These are phyloP conservation scores for Emydoidea blandingii DNA, from an alignment of 2,797 vertebrate genomes.

Conservation along the genomic window DNA sequence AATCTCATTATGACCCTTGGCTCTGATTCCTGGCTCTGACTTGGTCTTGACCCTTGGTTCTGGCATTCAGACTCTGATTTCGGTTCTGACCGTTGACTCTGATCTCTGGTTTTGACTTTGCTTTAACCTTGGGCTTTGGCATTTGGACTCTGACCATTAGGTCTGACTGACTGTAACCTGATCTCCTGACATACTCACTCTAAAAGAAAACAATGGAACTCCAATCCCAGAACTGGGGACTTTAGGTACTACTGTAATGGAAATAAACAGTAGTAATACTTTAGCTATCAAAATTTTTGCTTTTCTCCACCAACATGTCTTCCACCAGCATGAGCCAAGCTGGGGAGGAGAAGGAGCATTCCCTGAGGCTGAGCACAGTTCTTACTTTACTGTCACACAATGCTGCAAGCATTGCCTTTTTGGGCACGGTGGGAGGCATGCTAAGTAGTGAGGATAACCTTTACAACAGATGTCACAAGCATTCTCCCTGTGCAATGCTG, in stretches of 20 bases:
- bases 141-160: no score
- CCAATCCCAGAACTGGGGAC: not conserved
- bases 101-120: no score
- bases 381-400: no score
- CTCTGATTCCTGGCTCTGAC: no score
- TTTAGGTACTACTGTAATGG: not conserved
- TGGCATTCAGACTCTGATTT: no score
- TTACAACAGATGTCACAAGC: not conserved
- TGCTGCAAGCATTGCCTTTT: fast-evolving
- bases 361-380: not conserved
- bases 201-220: not conserved
- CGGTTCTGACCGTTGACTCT: no score
- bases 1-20: no score
- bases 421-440: fast-evolving
- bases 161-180: no score
- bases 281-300: not conserved
- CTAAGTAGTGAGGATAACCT: not conserved
- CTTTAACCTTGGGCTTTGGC: no score
- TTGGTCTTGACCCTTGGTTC: no score
- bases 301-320: not conserved
- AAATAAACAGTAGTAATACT: not conserved
- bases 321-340: not conserved
- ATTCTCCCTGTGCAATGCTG: not conserved
- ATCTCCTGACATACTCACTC: no score
- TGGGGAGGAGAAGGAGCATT: not conserved